These are phyloP conservation scores for Campoplex nolae DNA, from an alignment of 2,888 invertebrate genomes.

Conservation along the genomic window DNA sequence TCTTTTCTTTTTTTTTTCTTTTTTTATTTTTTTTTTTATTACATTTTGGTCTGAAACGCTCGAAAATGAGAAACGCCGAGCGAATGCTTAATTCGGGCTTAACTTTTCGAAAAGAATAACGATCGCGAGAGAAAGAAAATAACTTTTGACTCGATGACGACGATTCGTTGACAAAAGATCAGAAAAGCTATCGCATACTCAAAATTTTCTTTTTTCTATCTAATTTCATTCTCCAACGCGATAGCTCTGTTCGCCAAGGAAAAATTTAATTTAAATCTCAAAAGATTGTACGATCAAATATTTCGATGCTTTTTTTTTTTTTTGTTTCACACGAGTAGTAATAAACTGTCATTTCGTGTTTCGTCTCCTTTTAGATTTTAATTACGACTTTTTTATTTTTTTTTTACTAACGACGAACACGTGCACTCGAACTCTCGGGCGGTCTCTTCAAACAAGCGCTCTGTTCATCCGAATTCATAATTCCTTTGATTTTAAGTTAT, in stretches of 20 bases:
- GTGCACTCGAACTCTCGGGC: not conserved
- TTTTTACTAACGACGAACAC: not conserved
- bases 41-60: slow-evolving; percentile 55
- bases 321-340: not conserved
- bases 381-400: not conserved
- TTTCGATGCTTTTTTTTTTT: not conserved
- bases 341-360: not conserved
- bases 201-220: not conserved
- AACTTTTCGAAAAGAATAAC: slow-evolving; percentile 37
- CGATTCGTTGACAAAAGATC: not conserved
- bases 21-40: slow-evolving; percentile 51
- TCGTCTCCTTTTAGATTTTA: not conserved
- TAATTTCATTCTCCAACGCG: not conserved
- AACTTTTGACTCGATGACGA: slow-evolving; percentile 17
- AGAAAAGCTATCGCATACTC: not conserved
- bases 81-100: slow-evolving; percentile 57
- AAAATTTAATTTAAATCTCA: not conserved
- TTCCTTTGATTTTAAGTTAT: slow-evolving; percentile 1
- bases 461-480: not conserved
- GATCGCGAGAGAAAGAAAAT: not conserved
- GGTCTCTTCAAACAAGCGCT: too few relatives aligned
- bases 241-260: not conserved
- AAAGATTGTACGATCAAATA: not conserved
- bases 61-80: slow-evolving; percentile 62
- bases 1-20: slow-evolving; percentile 45